Conservation (phyloP, 1,140 invertebrate genomes). For the Dendrolimus punctatus region DNA sequence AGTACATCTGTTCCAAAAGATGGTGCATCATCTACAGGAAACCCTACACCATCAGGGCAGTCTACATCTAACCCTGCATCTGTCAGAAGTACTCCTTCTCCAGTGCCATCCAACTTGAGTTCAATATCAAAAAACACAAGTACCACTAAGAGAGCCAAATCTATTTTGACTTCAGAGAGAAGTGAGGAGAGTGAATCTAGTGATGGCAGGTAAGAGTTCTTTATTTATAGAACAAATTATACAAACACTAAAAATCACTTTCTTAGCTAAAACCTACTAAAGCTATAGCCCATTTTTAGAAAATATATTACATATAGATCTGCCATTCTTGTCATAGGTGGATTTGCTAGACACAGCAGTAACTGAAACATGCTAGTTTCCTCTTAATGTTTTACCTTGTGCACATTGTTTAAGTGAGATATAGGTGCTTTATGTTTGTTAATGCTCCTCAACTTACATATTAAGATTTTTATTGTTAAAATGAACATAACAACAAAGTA, state of each 20-base stretch:
- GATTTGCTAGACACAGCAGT: no score
- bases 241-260: conserved; percentile 10
- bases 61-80: conserved; percentile 77
- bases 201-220: conserved; percentile 67
- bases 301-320: no score
- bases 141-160: conserved; percentile 76
- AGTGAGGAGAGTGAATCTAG: conserved; percentile 80
- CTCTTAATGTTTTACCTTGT: no score
- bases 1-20: conserved; percentile 49
- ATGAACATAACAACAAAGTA: no score
- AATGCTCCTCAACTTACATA: no score
- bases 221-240: conserved; percentile 7
- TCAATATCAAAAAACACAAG: conserved; percentile 74
- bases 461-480: no score
- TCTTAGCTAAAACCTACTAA: background rate
- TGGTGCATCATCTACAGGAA: conserved; percentile 34
- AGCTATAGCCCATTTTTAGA: no score
- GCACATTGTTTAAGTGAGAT: no score
- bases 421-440: no score
- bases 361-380: no score
- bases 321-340: no score
- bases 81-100: conserved; percentile 77
- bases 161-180: conserved; percentile 76
- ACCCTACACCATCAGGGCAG: conserved; percentile 47
- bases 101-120: conserved; percentile 77